These are phyloP conservation scores for Sphaerodactylus townsendi DNA, from an alignment of 2,113 vertebrate species.

Conservation along the genomic window DNA sequence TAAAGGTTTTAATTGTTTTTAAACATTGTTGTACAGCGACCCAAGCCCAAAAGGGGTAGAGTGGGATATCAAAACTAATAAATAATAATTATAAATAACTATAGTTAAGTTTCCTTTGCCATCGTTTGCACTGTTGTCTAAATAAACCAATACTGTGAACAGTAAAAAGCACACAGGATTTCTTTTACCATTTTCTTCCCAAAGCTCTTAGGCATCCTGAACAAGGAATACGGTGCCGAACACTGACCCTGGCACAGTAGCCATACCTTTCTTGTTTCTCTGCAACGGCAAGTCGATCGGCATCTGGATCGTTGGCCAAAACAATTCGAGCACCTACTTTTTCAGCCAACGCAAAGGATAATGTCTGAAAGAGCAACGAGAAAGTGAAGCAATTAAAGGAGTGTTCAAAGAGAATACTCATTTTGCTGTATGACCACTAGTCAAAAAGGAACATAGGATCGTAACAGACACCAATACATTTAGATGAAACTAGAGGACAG, in stretches of 20 bases:
- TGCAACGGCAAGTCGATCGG: conserved; percentile 92
- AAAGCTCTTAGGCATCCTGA: background rate
- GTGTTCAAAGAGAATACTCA: background rate
- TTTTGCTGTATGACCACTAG: background rate
- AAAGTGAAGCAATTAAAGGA: conserved; percentile 9
- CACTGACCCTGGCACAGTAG: background rate
- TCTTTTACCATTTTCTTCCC: background rate
- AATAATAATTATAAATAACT: too few species aligned
- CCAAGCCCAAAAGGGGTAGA: too few species aligned
- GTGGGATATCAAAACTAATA: too few species aligned
- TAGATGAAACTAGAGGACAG: background rate
- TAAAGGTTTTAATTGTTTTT: too few species aligned
- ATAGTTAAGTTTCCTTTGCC: too few species aligned
- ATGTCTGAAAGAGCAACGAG: conserved; percentile 76
- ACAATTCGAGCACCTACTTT: conserved; percentile 86
- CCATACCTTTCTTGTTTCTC: conserved; percentile 89
- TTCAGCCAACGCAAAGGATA: conserved; percentile 93
- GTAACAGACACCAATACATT: background rate
- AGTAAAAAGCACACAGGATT: background rate
- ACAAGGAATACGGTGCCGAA: background rate
- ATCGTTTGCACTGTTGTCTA: too few species aligned
- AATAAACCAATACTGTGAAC: background rate
- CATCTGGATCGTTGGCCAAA: conserved; percentile 96
- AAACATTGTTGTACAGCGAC: too few species aligned
- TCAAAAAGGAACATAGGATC: background rate